Conservation (phyloP, 2,113 vertebrate genomes). For the Brienomyrus longianalis region DNA sequence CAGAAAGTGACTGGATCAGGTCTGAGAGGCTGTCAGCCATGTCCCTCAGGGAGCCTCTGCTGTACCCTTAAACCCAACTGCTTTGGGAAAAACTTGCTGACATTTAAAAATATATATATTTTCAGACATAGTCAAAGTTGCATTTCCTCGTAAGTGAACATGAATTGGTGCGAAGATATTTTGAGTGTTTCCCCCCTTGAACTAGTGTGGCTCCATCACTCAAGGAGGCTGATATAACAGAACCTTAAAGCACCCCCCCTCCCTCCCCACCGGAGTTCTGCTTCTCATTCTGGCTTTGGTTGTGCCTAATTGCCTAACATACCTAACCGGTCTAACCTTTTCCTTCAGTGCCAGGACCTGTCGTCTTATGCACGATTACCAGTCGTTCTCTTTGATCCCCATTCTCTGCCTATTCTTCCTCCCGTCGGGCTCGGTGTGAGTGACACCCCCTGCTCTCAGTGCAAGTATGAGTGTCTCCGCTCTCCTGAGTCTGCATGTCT, state of each 20-base stretch:
- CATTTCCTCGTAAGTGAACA: neutral
- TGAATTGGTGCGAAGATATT: neutral
- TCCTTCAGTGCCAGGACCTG: neutral
- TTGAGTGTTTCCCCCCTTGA: neutral
- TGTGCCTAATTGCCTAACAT: neutral
- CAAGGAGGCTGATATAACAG: neutral
- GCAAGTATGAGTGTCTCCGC: neutral
- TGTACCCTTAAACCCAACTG: neutral
- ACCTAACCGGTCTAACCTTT: neutral
- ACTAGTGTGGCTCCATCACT: neutral
- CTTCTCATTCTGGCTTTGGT: neutral
- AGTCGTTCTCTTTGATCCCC: neutral
- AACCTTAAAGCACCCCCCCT: neutral
- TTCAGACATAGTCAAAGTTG: neutral
- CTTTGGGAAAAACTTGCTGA: neutral
- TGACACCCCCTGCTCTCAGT: neutral
- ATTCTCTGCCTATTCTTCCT: neutral
- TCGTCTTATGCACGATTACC: neutral
- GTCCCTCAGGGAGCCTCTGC: neutral
- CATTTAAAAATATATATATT: neutral
- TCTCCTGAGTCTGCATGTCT: neutral
- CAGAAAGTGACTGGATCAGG: neutral
- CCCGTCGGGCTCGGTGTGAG: neutral
- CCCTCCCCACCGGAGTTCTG: neutral
- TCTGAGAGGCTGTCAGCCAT: neutral